Conservation (phyloP, 2,113 vertebrate species). For the Promerops cafer region DNA sequence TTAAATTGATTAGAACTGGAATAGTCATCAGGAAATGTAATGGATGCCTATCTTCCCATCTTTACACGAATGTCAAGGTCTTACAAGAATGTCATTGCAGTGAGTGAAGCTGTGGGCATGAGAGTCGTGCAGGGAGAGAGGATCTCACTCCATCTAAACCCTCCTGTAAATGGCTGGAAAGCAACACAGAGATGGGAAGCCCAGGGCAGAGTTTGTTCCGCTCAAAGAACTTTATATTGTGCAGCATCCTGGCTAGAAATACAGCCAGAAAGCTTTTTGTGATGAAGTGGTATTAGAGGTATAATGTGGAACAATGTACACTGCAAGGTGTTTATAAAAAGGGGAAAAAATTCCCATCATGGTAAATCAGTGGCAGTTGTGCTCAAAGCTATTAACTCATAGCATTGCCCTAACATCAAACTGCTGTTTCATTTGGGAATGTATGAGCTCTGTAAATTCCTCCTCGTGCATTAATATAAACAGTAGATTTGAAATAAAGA, state of each 20-base stretch:
- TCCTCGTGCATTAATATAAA: not conserved
- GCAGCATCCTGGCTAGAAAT: not conserved
- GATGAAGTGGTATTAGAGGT: not conserved
- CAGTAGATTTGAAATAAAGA: not conserved
- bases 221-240: not conserved
- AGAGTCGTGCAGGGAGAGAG: not conserved
- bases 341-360: not conserved
- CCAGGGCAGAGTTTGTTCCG: conserved; percentile 12
- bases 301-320: not conserved
- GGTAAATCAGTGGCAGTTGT: not conserved
- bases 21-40: not conserved
- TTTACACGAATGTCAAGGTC: not conserved
- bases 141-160: not conserved
- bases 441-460: not conserved
- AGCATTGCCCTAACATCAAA: not conserved
- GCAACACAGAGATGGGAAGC: not conserved
- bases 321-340: conserved; percentile 28
- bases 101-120: not conserved
- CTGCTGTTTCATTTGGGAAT: not conserved
- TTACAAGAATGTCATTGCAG: not conserved
- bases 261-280: conserved; percentile 4
- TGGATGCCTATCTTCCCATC: not conserved
- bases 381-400: not conserved
- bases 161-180: not conserved
- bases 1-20: not conserved